Evolutionary conservation across 2,888 invertebrate species (phyloP).

Genomic region (Coleophora deauratella): DNA sequence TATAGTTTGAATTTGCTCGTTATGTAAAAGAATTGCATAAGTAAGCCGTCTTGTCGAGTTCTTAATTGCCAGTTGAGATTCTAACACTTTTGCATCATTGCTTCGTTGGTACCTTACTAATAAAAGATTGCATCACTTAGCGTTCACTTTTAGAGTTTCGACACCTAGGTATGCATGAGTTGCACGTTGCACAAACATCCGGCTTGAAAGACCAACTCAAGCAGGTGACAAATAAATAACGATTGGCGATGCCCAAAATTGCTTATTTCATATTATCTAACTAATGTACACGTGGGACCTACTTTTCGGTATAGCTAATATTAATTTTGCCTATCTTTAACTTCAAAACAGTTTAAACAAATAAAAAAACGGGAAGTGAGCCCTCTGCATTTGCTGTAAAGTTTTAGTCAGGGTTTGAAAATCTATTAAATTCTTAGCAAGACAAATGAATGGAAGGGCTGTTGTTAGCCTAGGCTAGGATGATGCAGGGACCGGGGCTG

Average conservation of each 20-base stretch:
- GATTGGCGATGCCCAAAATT: slow-evolving; percentile 15
- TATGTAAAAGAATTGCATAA: slow-evolving; percentile 1
- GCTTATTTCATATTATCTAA: slow-evolving; percentile 6
- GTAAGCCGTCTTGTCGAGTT: neutral
- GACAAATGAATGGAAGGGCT: no score
- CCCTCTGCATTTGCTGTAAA: no score
- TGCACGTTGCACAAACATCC: slow-evolving; percentile 66
- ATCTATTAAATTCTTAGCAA: no score
- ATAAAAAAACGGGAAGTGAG: no score
- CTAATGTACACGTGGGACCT: slow-evolving; percentile 15
- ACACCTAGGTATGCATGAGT: slow-evolving; percentile 48
- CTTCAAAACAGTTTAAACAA: no score
- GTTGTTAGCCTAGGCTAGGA: no score
- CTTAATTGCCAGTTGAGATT: slow-evolving; percentile 3
- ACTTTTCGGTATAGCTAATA: slow-evolving; percentile 5
- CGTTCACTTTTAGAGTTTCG: slow-evolving; percentile 65
- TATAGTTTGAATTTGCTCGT: neutral
- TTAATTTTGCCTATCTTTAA: no score
- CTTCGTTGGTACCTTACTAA: slow-evolving; percentile 42
- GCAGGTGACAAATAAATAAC: slow-evolving; percentile 29
- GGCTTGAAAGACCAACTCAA: slow-evolving; percentile 36
- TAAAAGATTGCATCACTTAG: slow-evolving; percentile 57
- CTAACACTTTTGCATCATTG: slow-evolving; percentile 27
- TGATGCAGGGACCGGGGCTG: no score
- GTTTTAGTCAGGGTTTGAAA: no score